Evolutionary conservation across 2,797 vertebrate species (phyloP), one percentile per base, ranked within the genome.

Genomic region (Tolypeutes matacus): DNA sequence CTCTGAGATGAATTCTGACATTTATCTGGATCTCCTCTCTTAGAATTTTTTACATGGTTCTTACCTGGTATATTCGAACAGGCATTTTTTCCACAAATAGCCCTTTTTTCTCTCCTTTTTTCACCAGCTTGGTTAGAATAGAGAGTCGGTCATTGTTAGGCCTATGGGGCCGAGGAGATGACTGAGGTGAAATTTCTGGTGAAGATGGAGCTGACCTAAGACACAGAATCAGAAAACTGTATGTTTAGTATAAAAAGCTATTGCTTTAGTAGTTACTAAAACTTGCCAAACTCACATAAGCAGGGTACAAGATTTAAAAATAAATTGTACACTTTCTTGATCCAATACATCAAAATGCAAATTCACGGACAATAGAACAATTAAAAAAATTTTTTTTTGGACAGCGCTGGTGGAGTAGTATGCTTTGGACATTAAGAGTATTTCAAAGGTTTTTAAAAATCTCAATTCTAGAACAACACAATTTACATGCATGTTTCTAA

Each of bases 21-120:
- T 18, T 73, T 53, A 36, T 3, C 10, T 51, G n/a, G 21, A 39
- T 42, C 73, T 92, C 78, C 49, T n/a, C 20, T 36, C 36, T 86
- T 64, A 34, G 27, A 42, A 67, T 27, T 82, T 53, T 60, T 81
- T 10, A 62, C 10, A 20, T 10, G 8, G 62, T 49, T 89, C 83
- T 75, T 97, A 99, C 99, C 99, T 99, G 99, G 96, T 99, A 99
- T 97, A 99, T 99, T 91, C 99, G 98, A 92, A 99, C 99, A 0
- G 99, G 99, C 99, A 99, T 99, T 97, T 99, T 99, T 97, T 99
- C 99, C 36, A 99, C 99, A 98, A 99, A 99, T 14, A 99, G 98
- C 5, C 99, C 99, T 96, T 99, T 99, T 97, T 99, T 99, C 96
- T 99, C 99, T 65, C 99, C 99, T 93, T 99, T 99, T 90, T 99